phyloP scores from a whole-genome alignment of 2,113 vertebrate genomes.

The Gymnorhina tibicen region DNA sequence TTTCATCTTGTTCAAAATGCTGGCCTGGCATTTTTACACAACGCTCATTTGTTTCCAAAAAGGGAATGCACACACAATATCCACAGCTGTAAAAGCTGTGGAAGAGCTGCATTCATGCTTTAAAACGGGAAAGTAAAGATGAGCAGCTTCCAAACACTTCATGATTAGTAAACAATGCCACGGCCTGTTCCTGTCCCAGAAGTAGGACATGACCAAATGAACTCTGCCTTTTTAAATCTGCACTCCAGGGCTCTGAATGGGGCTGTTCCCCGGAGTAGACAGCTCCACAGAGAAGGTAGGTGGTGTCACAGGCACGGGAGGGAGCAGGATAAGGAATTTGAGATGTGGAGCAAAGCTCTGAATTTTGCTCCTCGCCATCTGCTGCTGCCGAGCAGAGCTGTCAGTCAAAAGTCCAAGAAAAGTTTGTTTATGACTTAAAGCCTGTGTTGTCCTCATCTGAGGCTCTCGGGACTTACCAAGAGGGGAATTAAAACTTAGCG shows the following conservation, averaged over 20 bases:
- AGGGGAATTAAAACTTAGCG: not conserved
- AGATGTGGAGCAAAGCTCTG: not conserved
- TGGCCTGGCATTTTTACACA: not conserved
- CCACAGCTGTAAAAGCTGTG: not conserved
- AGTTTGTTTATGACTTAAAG: not conserved
- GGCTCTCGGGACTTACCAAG: not conserved
- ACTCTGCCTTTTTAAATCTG: not conserved
- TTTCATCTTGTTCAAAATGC: not conserved
- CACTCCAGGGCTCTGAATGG: not conserved
- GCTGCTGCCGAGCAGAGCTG: not conserved
- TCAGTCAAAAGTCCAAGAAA: not conserved
- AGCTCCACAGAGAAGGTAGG: not conserved
- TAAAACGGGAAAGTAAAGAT: not conserved
- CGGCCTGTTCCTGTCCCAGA: not conserved
- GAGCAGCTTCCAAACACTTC: not conserved
- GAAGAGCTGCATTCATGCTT: not conserved
- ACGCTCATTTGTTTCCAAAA: not conserved
- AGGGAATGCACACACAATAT: not conserved
- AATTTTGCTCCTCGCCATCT: not conserved
- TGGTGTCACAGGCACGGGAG: not conserved
- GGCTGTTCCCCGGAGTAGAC: not conserved
- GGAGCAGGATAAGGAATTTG: not conserved
- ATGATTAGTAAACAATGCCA: conserved; percentile 15
- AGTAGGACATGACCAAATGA: not conserved
- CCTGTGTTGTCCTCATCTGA: not conserved